Evolutionary conservation across 2,888 invertebrate genomes (phyloP).

Genomic region (Rhynchonema sp.): DNA sequence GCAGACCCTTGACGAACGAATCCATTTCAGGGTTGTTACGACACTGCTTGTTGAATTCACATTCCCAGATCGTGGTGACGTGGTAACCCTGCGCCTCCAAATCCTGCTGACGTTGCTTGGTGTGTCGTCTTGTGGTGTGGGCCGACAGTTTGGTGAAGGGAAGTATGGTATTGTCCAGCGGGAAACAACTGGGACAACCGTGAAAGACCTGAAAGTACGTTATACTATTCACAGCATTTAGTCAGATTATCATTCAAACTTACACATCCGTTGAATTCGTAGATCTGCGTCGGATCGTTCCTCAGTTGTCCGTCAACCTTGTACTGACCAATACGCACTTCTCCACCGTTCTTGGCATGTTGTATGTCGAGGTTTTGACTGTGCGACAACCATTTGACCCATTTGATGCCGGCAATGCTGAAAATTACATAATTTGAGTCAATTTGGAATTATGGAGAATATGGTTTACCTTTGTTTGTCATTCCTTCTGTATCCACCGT

Average conservation of each 20-base stretch:
- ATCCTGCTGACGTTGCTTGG: background rate
- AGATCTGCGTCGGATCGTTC: background rate
- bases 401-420: constrained; percentile 7
- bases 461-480: too few species aligned
- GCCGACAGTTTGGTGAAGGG: background rate
- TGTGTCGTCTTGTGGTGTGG: background rate
- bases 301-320: constrained; percentile 10
- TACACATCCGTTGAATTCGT: background rate
- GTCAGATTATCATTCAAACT: background rate
- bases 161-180: background rate
- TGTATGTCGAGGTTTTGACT: constrained; percentile 3
- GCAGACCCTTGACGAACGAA: background rate
- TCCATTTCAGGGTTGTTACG: background rate
- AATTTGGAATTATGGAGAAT: too few species aligned
- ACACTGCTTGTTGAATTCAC: background rate
- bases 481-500: constrained; percentile 7
- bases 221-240: background rate
- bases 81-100: background rate
- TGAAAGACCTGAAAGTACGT: background rate
- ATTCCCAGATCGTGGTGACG: background rate
- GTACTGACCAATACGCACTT: constrained; percentile 8
- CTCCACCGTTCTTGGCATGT: constrained; percentile 6
- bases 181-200: background rate
- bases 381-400: constrained; percentile 9
- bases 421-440: too few species aligned